phyloP scores from a whole-genome alignment of 2,113 vertebrate genomes.

The Meriones unguiculatus region DNA sequence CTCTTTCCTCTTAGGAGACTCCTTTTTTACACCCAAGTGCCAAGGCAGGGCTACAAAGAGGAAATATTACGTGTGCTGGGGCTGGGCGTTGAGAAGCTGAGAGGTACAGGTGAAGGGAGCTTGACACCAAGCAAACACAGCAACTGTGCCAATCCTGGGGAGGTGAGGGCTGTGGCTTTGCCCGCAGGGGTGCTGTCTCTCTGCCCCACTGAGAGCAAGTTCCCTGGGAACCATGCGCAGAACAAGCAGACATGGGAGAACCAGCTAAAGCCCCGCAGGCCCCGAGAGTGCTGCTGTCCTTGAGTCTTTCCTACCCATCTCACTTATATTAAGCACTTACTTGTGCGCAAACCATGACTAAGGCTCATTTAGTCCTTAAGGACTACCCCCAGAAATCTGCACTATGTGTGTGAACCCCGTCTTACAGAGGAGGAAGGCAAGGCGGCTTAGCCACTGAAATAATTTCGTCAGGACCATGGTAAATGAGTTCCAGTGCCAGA shows the following conservation, averaged over 20 bases:
- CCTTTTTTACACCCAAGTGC: too few relatives aligned
- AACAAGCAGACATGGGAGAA: not conserved
- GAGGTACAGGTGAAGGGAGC: not conserved
- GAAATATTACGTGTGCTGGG: not conserved
- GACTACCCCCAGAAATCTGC: not conserved
- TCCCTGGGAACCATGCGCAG: not conserved
- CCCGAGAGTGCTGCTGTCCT: not conserved
- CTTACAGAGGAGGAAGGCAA: not conserved
- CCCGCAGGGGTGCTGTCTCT: rapidly evolving
- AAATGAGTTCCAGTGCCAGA: not conserved
- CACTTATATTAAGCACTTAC: not conserved
- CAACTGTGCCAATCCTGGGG: not conserved
- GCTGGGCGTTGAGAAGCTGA: not conserved
- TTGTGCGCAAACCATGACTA: not conserved
- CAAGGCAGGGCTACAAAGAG: not conserved
- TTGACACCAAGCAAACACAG: not conserved
- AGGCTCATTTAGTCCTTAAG: not conserved
- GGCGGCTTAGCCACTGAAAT: not conserved
- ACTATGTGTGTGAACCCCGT: not conserved
- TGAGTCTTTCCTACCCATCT: not conserved
- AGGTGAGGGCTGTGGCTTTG: not conserved
- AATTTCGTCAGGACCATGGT: not conserved
- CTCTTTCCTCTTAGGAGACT: not conserved
- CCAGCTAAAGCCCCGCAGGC: not conserved
- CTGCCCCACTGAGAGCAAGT: not conserved